These are phyloP conservation scores for Halesus radiatus DNA, from an alignment of 1,140 invertebrate genomes.

Conservation along the genomic window DNA sequence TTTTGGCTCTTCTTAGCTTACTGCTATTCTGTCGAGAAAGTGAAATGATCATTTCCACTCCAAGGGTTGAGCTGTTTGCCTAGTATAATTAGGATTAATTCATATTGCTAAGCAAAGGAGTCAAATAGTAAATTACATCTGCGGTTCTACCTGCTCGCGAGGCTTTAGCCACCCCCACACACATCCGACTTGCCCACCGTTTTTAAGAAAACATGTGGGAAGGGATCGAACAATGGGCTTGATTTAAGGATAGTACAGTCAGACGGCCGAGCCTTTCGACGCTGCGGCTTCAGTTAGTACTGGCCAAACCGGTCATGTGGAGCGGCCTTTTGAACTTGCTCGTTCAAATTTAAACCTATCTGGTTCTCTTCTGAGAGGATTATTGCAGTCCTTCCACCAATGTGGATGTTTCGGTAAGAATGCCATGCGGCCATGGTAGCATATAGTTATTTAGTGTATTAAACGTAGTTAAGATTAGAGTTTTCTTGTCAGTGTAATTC, in stretches of 20 bases:
- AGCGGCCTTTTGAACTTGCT: too few relatives aligned
- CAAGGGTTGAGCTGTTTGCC: slow-evolving; percentile 29
- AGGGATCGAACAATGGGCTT: too few relatives aligned
- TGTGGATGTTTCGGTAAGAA: slow-evolving; percentile 38
- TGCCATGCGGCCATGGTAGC: slow-evolving; percentile 51
- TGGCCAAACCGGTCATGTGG: too few relatives aligned
- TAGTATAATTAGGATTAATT: slow-evolving; percentile 33
- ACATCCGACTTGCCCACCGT: too few relatives aligned
- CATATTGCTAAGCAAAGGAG: slow-evolving; percentile 26
- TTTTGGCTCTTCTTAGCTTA: not conserved
- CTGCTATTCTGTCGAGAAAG: too few relatives aligned
- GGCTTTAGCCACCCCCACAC: too few relatives aligned
- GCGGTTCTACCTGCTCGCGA: slow-evolving; percentile 47
- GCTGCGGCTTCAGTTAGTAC: too few relatives aligned
- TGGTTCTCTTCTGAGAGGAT: too few relatives aligned
- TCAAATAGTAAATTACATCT: slow-evolving; percentile 43
- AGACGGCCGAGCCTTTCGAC: too few relatives aligned
- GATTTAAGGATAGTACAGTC: too few relatives aligned
- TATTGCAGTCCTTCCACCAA: not conserved
- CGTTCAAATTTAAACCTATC: too few relatives aligned
- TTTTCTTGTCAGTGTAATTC: slow-evolving; percentile 8
- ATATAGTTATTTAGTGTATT: slow-evolving; percentile 28
- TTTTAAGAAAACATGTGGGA: too few relatives aligned
- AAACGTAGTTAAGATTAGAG: slow-evolving; percentile 1
- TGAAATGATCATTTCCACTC: not conserved